phyloP scores from a whole-genome alignment of 2,113 vertebrate species.

The Nannospalax galili region DNA sequence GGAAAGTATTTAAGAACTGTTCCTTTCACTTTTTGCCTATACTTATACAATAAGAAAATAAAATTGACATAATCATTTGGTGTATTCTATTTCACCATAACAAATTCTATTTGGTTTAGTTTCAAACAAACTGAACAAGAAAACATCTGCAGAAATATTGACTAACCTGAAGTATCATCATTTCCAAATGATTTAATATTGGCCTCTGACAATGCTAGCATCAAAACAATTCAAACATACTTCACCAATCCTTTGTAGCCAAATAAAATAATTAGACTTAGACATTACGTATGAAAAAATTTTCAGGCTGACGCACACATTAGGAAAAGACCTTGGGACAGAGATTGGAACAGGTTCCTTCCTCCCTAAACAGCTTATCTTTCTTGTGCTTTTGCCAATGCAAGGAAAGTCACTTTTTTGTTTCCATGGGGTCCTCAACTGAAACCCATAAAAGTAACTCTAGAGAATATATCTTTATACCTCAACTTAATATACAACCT shows the following conservation, averaged over 20 bases:
- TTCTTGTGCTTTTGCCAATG: conserved; percentile 79
- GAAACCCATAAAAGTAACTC: background rate
- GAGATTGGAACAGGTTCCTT: conserved; percentile 73
- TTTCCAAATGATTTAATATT: conserved; percentile 78
- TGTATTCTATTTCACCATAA: conserved; percentile 60
- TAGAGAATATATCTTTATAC: conserved; percentile 7
- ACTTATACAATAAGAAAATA: background rate
- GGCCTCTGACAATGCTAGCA: conserved; percentile 64
- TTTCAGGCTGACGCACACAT: conserved; percentile 61
- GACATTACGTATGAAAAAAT: conserved; percentile 67
- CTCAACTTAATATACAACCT: background rate
- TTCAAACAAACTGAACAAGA: conserved; percentile 74
- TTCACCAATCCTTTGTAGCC: conserved; percentile 58
- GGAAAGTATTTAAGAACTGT: background rate
- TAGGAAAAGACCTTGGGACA: conserved; percentile 71
- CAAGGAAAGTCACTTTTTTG: conserved; percentile 72
- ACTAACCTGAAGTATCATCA: conserved; percentile 66
- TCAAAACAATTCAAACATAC: conserved; percentile 62
- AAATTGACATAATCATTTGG: conserved; percentile 12
- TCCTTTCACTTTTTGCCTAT: background rate
- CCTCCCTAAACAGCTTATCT: conserved; percentile 78
- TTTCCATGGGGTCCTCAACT: conserved; percentile 71
- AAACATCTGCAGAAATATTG: conserved; percentile 83
- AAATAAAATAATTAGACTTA: conserved; percentile 79
- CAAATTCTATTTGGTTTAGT: conserved; percentile 50